A percentile compares a stretch with the other conserved stretches of the same genome.
These are phyloP conservation scores for Scarus forsteni DNA, from an alignment of 2,797 vertebrate genomes.

Conservation along the genomic window DNA sequence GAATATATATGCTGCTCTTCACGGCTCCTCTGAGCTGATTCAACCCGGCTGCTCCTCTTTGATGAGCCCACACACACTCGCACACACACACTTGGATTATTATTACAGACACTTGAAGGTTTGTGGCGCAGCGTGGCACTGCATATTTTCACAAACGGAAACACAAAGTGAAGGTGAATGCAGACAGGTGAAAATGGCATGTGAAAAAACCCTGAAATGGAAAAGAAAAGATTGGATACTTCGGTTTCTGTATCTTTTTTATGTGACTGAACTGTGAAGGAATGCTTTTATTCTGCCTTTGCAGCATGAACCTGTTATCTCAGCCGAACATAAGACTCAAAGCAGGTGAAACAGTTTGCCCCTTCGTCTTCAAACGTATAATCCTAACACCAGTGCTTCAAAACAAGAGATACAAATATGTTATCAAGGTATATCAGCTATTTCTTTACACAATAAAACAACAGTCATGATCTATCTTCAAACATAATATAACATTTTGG, in stretches of 20 bases:
- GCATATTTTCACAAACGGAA: conserved; percentile 17
- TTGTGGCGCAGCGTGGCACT: conserved; percentile 5
- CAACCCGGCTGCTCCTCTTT: conserved; percentile 47
- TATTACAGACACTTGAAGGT: conserved; percentile 34
- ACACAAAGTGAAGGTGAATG: conserved; percentile 29
- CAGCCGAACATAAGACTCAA: neutral
- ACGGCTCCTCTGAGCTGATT: conserved; percentile 50
- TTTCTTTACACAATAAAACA: no score
- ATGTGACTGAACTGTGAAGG: neutral
- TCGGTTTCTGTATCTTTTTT: neutral
- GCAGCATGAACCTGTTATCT: neutral
- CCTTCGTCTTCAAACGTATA: no score
- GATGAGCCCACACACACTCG: conserved; percentile 40
- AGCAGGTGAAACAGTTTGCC: no score
- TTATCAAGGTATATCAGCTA: no score
- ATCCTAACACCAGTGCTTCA: no score
- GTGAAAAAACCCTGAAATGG: conserved; percentile 5
- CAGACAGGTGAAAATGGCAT: conserved; percentile 28
- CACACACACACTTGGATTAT: neutral
- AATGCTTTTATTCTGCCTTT: neutral
- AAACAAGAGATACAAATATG: no score
- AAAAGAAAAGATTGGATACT: neutral
- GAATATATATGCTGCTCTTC: conserved; percentile 36
- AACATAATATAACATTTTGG: no score
- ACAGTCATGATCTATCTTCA: no score